phyloP scores from a whole-genome alignment of 2,113 vertebrate genomes.

The Synodontis membranacea region DNA sequence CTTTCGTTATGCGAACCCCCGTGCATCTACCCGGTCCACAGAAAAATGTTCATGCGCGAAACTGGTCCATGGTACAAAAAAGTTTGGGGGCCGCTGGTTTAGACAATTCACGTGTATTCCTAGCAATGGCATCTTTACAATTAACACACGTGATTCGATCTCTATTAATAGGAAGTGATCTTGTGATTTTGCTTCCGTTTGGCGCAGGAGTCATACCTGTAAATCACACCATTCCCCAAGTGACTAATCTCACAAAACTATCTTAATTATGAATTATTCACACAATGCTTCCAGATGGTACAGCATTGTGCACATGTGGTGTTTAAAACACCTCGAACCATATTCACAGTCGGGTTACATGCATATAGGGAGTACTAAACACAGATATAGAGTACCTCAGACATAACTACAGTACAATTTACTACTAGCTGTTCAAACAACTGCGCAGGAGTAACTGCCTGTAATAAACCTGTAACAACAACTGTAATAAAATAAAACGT shows the following conservation, averaged over 20 bases:
- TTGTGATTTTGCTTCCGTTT: neutral
- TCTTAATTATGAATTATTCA: neutral
- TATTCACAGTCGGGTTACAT: neutral
- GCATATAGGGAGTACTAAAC: neutral
- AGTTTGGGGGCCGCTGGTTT: no score
- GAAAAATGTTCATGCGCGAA: no score
- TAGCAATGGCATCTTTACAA: neutral
- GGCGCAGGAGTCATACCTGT: neutral
- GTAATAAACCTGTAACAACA: neutral
- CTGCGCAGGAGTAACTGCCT: neutral
- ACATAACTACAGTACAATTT: conserved; percentile 11
- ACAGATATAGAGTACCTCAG: neutral
- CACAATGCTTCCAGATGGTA: neutral
- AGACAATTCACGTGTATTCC: neutral
- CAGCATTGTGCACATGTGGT: neutral
- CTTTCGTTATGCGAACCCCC: no score
- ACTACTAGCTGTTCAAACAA: neutral
- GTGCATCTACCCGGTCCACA: no score
- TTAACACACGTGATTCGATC: neutral
- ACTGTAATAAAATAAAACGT: neutral
- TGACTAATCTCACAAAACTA: neutral
- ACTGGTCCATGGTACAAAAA: no score
- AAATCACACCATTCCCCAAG: neutral
- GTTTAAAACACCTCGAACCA: neutral
- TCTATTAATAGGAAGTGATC: neutral